A percentile compares a stretch with the other conserved stretches of the same genome.
Conservation (phyloP, 2,797 vertebrate species). For the Poecilia picta region DNA sequence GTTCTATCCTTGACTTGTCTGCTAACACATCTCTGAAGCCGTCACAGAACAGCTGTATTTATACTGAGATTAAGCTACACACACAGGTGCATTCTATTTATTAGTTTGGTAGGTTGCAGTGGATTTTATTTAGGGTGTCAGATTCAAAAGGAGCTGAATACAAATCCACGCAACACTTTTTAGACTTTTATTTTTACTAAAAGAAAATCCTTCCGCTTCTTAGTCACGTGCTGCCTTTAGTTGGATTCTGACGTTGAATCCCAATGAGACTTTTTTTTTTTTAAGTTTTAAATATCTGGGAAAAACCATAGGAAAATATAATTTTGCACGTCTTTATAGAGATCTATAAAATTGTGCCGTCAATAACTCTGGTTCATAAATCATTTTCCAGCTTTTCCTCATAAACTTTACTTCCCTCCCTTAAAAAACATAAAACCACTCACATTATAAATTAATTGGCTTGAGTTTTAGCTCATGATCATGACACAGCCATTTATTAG, state of each 20-base stretch:
- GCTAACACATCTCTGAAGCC: background rate
- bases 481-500: conserved; percentile 1
- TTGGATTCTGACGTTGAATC: background rate
- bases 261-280: no score
- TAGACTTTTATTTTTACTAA: background rate
- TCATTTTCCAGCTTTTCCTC: background rate
- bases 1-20: background rate
- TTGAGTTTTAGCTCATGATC: background rate
- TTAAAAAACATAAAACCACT: conserved; percentile 14
- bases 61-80: background rate
- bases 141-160: background rate
- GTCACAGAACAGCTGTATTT: background rate
- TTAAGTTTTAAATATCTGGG: background rate
- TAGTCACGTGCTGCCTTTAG: background rate
- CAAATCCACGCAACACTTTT: background rate
- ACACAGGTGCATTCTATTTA: background rate
- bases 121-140: background rate
- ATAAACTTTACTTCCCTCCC: background rate
- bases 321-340: background rate
- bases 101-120: background rate
- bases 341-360: background rate
- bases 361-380: background rate
- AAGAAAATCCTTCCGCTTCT: background rate
- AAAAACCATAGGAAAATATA: background rate
- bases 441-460: conserved; percentile 8